phyloP scores from a whole-genome alignment of 2,113 vertebrate species.

The Plectropomus leopardus region DNA sequence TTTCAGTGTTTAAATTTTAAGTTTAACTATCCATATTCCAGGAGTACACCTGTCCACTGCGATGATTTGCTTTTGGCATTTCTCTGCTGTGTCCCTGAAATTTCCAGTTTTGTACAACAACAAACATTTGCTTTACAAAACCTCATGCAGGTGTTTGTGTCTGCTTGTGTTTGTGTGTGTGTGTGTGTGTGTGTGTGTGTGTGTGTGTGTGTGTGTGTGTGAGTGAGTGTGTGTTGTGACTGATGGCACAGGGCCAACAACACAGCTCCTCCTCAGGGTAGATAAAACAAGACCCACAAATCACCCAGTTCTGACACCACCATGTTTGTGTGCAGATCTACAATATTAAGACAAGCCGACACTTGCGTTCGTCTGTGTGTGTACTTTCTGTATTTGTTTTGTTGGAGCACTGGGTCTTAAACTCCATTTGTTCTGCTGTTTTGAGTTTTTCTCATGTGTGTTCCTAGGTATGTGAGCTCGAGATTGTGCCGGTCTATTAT shows the following conservation, averaged over 20 bases:
- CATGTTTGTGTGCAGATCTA: slow-evolving; percentile 35
- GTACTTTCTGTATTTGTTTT: slow-evolving; percentile 20
- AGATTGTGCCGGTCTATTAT: not conserved
- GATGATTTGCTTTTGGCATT: slow-evolving; percentile 21
- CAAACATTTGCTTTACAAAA: slow-evolving; percentile 23
- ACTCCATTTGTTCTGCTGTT: not conserved
- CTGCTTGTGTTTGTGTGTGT: slow-evolving; percentile 31
- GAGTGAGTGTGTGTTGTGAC: slow-evolving; percentile 46
- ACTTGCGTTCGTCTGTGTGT: slow-evolving; percentile 6
- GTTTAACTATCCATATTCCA: not conserved
- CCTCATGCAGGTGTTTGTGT: slow-evolving; percentile 40
- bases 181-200: slow-evolving; percentile 17
- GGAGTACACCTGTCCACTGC: not conserved
- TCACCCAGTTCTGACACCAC: slow-evolving; percentile 49
- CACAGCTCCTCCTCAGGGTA: slow-evolving; percentile 62
- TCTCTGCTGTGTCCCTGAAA: slow-evolving; percentile 5
- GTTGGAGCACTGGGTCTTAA: slow-evolving; percentile 13
- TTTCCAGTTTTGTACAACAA: slow-evolving; percentile 7
- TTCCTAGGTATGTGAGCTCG: not conserved
- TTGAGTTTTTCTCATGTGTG: not conserved
- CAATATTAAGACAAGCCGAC: slow-evolving; percentile 28
- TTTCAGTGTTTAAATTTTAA: slow-evolving; percentile 6
- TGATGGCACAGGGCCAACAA: slow-evolving; percentile 76
- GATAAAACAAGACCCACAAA: slow-evolving; percentile 67
- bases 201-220: slow-evolving; percentile 15